Conservation (phyloP, 53 echinoderm and acorn worm genomes). For the Actinopyga echinites region DNA sequence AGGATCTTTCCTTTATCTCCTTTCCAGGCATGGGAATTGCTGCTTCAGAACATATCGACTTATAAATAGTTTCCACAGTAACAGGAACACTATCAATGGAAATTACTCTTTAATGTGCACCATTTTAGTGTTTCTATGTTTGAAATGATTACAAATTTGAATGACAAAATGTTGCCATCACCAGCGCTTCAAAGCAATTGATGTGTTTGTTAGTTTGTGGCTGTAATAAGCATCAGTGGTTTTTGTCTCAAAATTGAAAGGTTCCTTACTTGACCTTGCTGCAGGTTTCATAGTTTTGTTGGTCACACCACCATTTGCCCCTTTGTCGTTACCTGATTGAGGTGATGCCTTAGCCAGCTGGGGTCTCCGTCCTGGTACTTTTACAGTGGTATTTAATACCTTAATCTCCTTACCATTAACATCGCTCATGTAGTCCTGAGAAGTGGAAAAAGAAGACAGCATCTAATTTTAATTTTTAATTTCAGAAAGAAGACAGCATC, state of each 20-base stretch:
- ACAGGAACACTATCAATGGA: too few species aligned
- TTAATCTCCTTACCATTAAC: constrained; percentile 93
- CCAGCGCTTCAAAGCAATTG: too few species aligned
- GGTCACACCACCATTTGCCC: constrained; percentile 81
- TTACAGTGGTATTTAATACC: constrained; percentile 91
- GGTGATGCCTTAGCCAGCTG: constrained; percentile 77
- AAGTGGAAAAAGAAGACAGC: not conserved
- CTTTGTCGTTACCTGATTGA: constrained; percentile 54
- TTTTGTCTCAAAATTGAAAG: not conserved
- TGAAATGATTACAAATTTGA: too few species aligned
- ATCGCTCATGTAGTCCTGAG: constrained; percentile 98
- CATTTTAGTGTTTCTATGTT: too few species aligned
- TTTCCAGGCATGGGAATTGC: too few species aligned
- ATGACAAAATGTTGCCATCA: too few species aligned
- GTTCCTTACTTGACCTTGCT: constrained; percentile 33
- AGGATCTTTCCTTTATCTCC: too few species aligned
- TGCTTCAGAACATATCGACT: too few species aligned
- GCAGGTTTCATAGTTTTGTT: constrained; percentile 77
- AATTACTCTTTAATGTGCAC: too few species aligned
- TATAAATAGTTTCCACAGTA: too few species aligned
- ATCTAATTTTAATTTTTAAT: too few species aligned
- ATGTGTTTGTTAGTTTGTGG: too few species aligned
- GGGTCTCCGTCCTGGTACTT: constrained; percentile 92
- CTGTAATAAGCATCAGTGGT: not conserved
- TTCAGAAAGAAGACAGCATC: not conserved